Evolutionary conservation across 1,140 invertebrate genomes (phyloP).

Genomic region (Atopsyche davidsoni): DNA sequence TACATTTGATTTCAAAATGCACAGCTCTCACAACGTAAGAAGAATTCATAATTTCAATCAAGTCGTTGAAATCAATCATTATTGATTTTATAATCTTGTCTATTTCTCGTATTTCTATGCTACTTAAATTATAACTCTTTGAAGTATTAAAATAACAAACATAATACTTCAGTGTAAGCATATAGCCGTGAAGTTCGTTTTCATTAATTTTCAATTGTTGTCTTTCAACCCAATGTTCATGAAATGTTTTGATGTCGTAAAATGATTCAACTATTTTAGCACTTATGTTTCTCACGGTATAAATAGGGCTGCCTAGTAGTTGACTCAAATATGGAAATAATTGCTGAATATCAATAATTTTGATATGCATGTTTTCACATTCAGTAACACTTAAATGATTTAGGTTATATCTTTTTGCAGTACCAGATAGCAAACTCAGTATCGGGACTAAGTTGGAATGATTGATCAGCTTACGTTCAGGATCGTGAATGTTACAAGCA

Average conservation of each 20-base stretch:
- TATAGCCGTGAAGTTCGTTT: conserved; percentile 40
- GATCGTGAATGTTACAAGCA: conserved; percentile 27
- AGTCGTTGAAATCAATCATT: conserved; percentile 1
- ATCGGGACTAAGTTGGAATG: conserved; percentile 45
- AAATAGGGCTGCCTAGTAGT: conserved; percentile 41
- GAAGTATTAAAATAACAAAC: conserved; percentile 13
- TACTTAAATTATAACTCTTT: conserved; percentile 20
- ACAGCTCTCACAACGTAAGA: conserved; percentile 19
- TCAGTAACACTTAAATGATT: conserved; percentile 6
- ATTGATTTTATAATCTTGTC: background rate
- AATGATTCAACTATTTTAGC: conserved; percentile 35
- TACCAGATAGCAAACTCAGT: conserved; percentile 41
- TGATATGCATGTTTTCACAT: conserved; percentile 2
- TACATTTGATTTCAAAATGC: conserved; percentile 13
- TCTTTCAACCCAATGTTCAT: conserved; percentile 13
- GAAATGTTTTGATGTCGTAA: conserved; percentile 15
- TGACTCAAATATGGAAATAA: conserved; percentile 33
- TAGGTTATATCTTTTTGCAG: conserved; percentile 40
- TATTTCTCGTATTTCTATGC: no score
- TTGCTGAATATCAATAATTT: conserved; percentile 16
- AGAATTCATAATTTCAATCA: conserved; percentile 10
- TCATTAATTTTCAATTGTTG: conserved; percentile 25
- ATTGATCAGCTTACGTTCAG: conserved; percentile 29
- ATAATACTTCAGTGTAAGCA: conserved; percentile 34
- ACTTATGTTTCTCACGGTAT: conserved; percentile 38